These are phyloP conservation scores for Listronotus oregonensis DNA, from an alignment of 1,140 invertebrate species.

Conservation along the genomic window DNA sequence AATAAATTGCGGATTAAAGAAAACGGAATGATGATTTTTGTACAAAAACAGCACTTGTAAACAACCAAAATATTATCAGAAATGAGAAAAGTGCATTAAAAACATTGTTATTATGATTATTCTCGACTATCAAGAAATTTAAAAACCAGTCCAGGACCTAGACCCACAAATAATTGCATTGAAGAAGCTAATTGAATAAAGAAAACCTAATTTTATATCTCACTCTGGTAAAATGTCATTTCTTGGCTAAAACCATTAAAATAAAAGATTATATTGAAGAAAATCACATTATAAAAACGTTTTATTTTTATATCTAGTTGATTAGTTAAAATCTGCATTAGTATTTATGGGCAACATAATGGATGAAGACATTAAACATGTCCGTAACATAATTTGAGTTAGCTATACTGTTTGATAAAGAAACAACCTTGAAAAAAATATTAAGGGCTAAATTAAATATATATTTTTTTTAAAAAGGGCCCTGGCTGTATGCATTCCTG, in stretches of 20 bases:
- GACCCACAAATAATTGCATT: conserved; percentile 30
- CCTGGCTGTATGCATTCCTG: no score
- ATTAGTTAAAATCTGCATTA: conserved; percentile 30
- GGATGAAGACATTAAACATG: conserved; percentile 3
- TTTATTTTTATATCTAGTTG: conserved; percentile 31
- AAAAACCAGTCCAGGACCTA: conserved; percentile 14
- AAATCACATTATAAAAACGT: conserved; percentile 26
- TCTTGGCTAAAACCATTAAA: conserved; percentile 33
- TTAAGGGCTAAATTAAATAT: conserved; percentile 20
- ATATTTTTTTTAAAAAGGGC: conserved; percentile 18
- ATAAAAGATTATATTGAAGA: conserved; percentile 23
- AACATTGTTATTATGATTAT: conserved; percentile 35
- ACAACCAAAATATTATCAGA: conserved; percentile 29
- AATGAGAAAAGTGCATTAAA: conserved; percentile 27
- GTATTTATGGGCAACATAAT: conserved; percentile 31
- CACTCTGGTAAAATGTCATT: conserved; percentile 30
- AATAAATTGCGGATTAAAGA: no score
- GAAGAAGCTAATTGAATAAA: conserved; percentile 33
- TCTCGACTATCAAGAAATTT: conserved; percentile 25
- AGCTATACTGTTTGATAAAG: conserved; percentile 1
- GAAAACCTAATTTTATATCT: conserved; percentile 23
- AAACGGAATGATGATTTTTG: conserved; percentile 7
- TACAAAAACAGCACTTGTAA: conserved; percentile 20
- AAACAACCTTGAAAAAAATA: conserved; percentile 26
- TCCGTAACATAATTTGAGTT: background rate